Evolutionary conservation across 2,888 invertebrate genomes (phyloP).

Genomic region (Cryptocheilus praepositus): DNA sequence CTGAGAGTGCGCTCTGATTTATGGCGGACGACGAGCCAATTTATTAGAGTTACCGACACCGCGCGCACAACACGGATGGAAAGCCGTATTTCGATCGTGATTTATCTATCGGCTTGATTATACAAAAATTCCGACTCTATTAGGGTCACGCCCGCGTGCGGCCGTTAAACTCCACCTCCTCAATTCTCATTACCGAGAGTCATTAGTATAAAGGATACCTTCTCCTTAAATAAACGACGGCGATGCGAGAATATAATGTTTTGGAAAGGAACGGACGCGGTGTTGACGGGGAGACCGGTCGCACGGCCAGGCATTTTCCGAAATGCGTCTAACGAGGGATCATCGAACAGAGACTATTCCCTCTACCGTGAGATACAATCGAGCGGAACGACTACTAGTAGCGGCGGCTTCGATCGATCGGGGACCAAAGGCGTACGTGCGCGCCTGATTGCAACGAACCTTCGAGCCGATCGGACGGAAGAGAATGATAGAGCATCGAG

Average conservation of each 20-base stretch:
- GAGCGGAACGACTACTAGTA: slow-evolving; percentile 34
- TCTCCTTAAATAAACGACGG: too few species aligned
- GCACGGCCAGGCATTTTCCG: too few species aligned
- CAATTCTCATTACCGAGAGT: neutral
- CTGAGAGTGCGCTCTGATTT: slow-evolving; percentile 41
- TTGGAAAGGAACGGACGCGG: too few species aligned
- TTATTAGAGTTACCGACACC: slow-evolving; percentile 60
- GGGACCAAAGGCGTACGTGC: slow-evolving; percentile 39
- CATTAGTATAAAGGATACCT: too few species aligned
- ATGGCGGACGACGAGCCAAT: slow-evolving; percentile 53
- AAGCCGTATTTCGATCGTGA: slow-evolving; percentile 47
- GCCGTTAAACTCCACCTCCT: neutral
- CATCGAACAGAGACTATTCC: slow-evolving; percentile 14
- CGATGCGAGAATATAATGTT: too few species aligned
- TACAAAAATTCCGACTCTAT: slow-evolving; percentile 21
- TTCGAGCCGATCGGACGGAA: slow-evolving; percentile 50
- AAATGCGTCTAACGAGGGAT: too few species aligned
- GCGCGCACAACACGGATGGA: slow-evolving; percentile 36
- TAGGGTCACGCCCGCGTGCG: too few species aligned
- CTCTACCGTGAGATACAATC: slow-evolving; percentile 25
- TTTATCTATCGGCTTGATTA: slow-evolving; percentile 43
- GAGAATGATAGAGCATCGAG: slow-evolving; percentile 41
- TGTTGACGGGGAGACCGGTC: too few species aligned
- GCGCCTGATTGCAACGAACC: slow-evolving; percentile 51
- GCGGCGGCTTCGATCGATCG: slow-evolving; percentile 42